Evolutionary conservation across 2,888 invertebrate genomes (phyloP).

Genomic region (Epicampocera succincta): DNA sequence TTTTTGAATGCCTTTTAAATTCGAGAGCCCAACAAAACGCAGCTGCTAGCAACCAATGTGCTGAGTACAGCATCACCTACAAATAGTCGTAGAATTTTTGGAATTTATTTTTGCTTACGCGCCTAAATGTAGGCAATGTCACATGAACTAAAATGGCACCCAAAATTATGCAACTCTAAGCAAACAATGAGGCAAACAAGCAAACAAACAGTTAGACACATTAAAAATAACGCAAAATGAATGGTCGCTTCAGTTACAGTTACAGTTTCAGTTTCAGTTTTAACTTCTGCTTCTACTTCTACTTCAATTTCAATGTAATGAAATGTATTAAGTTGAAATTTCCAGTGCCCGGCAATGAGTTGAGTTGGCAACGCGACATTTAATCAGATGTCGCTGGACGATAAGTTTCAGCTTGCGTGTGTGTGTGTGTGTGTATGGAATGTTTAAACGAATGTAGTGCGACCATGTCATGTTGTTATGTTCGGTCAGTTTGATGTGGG

Average conservation of each 20-base stretch:
- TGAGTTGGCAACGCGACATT: constrained; percentile 74
- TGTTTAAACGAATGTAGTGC: constrained; percentile 54
- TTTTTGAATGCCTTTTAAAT: constrained; percentile 52
- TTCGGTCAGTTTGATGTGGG: constrained; percentile 71
- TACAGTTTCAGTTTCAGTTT: no score
- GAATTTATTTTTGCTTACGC: constrained; percentile 59
- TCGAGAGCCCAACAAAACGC: constrained; percentile 47
- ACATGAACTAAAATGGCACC: constrained; percentile 71
- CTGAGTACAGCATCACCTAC: constrained; percentile 21
- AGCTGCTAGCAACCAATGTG: constrained; percentile 52
- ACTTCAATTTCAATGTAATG: constrained; percentile 65
- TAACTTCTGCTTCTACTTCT: constrained; percentile 32
- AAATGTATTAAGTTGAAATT: constrained; percentile 66
- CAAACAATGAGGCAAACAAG: constrained; percentile 24
- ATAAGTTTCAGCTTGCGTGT: neutral
- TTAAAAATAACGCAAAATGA: constrained; percentile 62
- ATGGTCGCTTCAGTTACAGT: constrained; percentile 42
- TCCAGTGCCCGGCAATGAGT: constrained; percentile 48
- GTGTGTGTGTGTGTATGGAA: constrained; percentile 13
- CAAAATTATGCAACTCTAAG: constrained; percentile 76
- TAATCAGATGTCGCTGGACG: constrained; percentile 75
- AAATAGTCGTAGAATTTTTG: neutral
- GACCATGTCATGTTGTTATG: constrained; percentile 69
- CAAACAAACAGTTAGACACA: constrained; percentile 19
- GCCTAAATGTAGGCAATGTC: constrained; percentile 71